A percentile compares a stretch with the other conserved stretches of the same genome.
Conservation (phyloP, 2,113 vertebrate genomes). For the Enhydra lutris region DNA sequence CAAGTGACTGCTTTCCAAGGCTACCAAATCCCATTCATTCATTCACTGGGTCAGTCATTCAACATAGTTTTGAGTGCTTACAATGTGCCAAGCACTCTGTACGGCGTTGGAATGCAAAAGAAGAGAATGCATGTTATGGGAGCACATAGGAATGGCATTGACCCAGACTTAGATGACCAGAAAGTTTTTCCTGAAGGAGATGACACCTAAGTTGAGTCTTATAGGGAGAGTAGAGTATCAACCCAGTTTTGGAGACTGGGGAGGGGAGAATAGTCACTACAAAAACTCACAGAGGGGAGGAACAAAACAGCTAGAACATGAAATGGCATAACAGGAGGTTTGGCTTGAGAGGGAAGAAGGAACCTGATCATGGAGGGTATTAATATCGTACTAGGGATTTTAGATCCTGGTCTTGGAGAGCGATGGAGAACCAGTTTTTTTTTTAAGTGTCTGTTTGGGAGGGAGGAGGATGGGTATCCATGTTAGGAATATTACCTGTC, state of each 20-base stretch:
- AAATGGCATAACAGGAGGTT: neutral
- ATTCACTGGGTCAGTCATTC: neutral
- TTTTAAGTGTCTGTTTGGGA: neutral
- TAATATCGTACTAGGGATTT: neutral
- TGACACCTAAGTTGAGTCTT: neutral
- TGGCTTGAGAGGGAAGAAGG: neutral
- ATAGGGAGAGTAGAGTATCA: neutral
- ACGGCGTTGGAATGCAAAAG: neutral
- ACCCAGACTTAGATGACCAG: neutral
- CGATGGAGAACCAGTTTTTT: neutral
- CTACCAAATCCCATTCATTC: neutral
- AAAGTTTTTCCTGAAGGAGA: neutral
- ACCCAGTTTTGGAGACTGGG: neutral
- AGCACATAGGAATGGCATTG: neutral
- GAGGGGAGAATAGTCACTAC: neutral
- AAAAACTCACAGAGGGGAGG: neutral
- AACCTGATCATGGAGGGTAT: neutral
- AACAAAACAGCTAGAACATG: neutral
- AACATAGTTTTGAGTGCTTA: neutral
- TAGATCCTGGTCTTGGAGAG: neutral
- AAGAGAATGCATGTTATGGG: neutral
- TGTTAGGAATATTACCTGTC: neutral
- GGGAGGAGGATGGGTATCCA: too few relatives aligned
- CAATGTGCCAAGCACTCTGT: neutral
- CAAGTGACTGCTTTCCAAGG: neutral